These are phyloP conservation scores for Carterocephalus palaemon DNA, from an alignment of 2,888 invertebrate species.

Conservation along the genomic window DNA sequence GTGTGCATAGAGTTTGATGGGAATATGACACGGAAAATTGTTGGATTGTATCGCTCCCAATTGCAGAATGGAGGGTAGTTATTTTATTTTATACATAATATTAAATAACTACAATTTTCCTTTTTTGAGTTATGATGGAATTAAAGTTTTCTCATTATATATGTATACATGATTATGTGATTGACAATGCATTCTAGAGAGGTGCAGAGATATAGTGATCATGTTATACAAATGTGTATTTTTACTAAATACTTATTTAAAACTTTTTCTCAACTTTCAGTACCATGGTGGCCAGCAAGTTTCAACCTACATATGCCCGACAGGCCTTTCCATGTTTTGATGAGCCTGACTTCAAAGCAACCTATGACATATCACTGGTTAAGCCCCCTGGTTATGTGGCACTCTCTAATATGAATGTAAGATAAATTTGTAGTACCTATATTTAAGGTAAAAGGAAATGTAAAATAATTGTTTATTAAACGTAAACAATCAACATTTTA, in stretches of 20 bases:
- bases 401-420: slow-evolving; percentile 93
- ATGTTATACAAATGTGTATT: too few relatives aligned
- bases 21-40: slow-evolving; percentile 81
- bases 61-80: slow-evolving; percentile 75
- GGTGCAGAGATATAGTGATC: too few relatives aligned
- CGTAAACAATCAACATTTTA: too few relatives aligned
- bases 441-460: slow-evolving; percentile 26
- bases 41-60: slow-evolving; percentile 85
- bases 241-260: too few relatives aligned
- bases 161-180: too few relatives aligned
- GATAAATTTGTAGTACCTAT: slow-evolving; percentile 36
- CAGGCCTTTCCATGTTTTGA: slow-evolving; percentile 97
- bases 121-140: too few relatives aligned
- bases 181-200: too few relatives aligned
- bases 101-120: background rate
- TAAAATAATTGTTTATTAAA: background rate
- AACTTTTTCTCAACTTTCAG: slow-evolving; percentile 72
- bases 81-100: background rate
- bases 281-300: slow-evolving; percentile 92
- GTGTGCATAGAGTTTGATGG: slow-evolving; percentile 82
- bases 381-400: slow-evolving; percentile 86
- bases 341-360: slow-evolving; percentile 94
- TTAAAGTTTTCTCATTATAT: background rate
- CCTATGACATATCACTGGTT: slow-evolving; percentile 87
- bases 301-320: slow-evolving; percentile 96